Base-by-base conservation (phyloP, 2,797 vertebrate species). In the Pseudopleuronectes americanus region DNA sequence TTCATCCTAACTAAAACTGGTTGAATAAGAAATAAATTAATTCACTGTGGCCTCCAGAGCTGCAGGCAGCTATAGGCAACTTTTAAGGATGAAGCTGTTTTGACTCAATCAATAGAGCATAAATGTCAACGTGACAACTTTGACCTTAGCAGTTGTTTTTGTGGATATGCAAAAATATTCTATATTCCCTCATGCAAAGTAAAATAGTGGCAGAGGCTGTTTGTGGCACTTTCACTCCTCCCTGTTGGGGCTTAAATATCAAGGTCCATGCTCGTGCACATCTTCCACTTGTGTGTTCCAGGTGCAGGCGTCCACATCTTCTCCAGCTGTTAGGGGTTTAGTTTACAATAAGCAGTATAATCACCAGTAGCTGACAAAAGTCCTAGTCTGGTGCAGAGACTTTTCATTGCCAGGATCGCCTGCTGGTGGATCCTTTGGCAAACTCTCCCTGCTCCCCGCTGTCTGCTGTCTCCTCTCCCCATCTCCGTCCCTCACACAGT, bases 371-470 rank as follows among this genome's bases (percentile, higher is more conserved):
- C 63, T 74, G 75, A 61, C 33, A 17, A 78, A 76, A 83, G 67
- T 71, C 57, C 70, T 21, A 72, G 79, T 79, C 75, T 74, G 60
- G 69, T 71, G 60, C 63, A 65, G 45, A 41, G 21, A 17, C 43
- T 22, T 80, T 62, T 64, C 10, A 1, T 59, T 85, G 84, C 79
- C 82, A 86, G 66, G 49, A 72, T 65, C 14, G 33, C 76, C 78
- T 26, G 71, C 70, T 90, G 86, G 87, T 87, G 72, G 83, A 85
- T 87, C 67, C 84, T 68, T 90, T 85, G 84, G 84, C 74, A 21
- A 74, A 76, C 71, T 57, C 68, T 77, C 54, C 76, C 56, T 61
- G 55, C 38, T 64, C 75, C 81, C 85, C 66, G 79, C 79, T 86
- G 89, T 55, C 63, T 51, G 61, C 64, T 23, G 13, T 48, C 67